Evolutionary conservation across 1,140 invertebrate species (phyloP).

Genomic region (Reticulitermes speratus): DNA sequence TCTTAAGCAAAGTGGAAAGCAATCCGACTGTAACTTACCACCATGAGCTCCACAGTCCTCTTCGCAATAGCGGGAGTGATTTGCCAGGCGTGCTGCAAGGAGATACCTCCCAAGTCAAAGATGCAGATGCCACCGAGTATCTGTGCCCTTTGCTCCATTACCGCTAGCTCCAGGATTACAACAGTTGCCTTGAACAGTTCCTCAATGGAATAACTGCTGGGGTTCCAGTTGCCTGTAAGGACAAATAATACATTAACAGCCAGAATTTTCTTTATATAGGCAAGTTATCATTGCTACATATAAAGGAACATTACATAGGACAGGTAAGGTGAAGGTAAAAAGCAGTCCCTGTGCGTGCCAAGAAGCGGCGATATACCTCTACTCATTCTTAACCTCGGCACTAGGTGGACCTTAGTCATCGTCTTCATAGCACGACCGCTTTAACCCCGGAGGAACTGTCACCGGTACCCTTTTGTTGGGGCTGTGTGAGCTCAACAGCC

Average conservation of each 20-base stretch:
- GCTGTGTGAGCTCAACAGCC: no score
- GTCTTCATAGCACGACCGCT: no score
- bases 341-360: not conserved
- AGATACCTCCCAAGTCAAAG: constrained; percentile 70
- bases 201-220: constrained; percentile 61
- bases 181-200: constrained; percentile 73
- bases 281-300: not conserved
- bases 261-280: not conserved
- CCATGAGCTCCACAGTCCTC: constrained; percentile 63
- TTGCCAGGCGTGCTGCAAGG: constrained; percentile 67
- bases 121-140: constrained; percentile 73
- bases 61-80: constrained; percentile 66
- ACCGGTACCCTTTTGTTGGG: no score
- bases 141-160: constrained; percentile 69
- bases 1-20: no score
- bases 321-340: not conserved
- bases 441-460: no score
- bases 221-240: constrained; percentile 67
- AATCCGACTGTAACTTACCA: constrained; percentile 52
- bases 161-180: constrained; percentile 67
- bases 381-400: no score
- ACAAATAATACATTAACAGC: not conserved
- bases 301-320: not conserved
- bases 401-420: no score
- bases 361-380: no score